Percentiles rank a stretch among this genome's conserved stretches.
Conservation (phyloP, 2,113 vertebrate genomes). For the Phaethornis superciliosus region DNA sequence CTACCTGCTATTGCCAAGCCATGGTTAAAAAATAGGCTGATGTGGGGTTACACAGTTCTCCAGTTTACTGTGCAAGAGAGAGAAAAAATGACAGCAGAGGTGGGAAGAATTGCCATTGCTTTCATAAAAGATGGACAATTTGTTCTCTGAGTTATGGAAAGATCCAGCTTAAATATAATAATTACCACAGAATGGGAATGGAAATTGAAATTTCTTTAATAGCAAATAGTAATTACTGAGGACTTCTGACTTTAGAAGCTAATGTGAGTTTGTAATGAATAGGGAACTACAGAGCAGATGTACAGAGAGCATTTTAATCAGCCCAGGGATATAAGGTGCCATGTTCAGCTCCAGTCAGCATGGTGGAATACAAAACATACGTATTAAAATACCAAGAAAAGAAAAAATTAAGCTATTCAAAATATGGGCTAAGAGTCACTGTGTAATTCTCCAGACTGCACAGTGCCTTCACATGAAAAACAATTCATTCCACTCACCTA, state of each 20-base stretch:
- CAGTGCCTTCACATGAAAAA: neutral
- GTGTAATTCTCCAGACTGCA: neutral
- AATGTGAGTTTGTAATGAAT: neutral
- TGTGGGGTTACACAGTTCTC: neutral
- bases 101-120: neutral
- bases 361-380: neutral
- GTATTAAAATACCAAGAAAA: neutral
- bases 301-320: neutral
- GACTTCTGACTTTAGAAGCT: neutral
- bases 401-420: neutral
- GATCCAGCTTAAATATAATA: neutral
- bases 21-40: neutral
- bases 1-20: accelerated
- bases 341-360: neutral
- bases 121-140: neutral
- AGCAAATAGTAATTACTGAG: neutral
- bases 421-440: neutral
- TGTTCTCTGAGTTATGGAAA: neutral
- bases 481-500: neutral
- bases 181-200: neutral
- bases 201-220: neutral
- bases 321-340: neutral
- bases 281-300: neutral
- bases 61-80: neutral
- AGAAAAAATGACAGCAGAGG: neutral